Conservation (phyloP, 2,888 invertebrate genomes). For the Microctonus hyperodae region DNA sequence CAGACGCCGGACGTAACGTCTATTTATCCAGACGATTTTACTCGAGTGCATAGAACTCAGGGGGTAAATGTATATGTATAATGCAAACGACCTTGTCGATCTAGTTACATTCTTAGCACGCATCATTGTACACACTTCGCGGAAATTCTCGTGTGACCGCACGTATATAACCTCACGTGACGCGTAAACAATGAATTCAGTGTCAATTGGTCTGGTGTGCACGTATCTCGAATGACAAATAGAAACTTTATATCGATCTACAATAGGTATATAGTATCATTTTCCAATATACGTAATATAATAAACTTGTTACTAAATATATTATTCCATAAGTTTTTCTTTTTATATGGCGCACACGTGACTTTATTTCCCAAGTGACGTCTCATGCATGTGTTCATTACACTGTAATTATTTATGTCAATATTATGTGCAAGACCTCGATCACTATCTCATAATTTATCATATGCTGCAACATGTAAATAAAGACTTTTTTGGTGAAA, state of each 20-base stretch:
- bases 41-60: conserved; percentile 36
- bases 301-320: background rate
- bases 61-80: conserved; percentile 3
- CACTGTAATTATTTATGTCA: background rate
- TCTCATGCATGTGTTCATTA: background rate
- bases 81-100: conserved; percentile 54
- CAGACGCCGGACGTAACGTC: conserved; percentile 51
- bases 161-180: conserved; percentile 22
- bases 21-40: conserved; percentile 27
- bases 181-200: conserved; percentile 18
- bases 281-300: background rate
- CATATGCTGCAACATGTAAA: background rate
- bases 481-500: background rate
- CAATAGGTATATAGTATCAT: background rate
- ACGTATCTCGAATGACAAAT: conserved; percentile 8
- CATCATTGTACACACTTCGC: conserved; percentile 50
- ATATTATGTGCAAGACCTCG: too few species aligned
- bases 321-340: background rate
- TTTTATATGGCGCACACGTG: background rate
- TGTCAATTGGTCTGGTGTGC: conserved; percentile 17
- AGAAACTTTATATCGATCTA: background rate
- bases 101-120: conserved; percentile 51
- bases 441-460: background rate
- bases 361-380: background rate
- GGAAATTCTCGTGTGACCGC: conserved; percentile 44